Base-by-base conservation (phyloP, 1,140 invertebrate species). In the Doryteuthis pealeii region DNA sequence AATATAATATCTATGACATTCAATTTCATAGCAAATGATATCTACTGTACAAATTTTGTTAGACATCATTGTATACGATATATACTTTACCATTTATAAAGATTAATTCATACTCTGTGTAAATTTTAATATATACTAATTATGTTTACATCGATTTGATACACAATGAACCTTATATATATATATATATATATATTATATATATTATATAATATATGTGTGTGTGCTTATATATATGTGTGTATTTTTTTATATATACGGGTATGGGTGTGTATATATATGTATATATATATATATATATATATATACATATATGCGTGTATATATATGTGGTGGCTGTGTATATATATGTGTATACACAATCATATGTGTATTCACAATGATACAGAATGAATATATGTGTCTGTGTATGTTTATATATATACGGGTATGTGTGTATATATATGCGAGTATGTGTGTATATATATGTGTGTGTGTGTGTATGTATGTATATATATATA, bases 201-300 rank as follows among this genome's bases (percentile, higher is more conserved):
- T n/a, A n/a, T n/a, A n/a, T n/a, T n/a, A n/a, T n/a, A n/a, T n/a
- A n/a, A n/a, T 58, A 26, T 58, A 6, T 58, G 3, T 58, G 26
- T 18, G 26, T 58, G 15, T 58, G 26, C 26, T 5, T 58, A 6
- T 58, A 58, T 58, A 58, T 58, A 58, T 58, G 26, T 58, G 15
- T 58, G 15, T 58, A 18, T 58, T n/a, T 58, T n/a, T 6, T 5
- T 58, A 58, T 58, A 18, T 58, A 58, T 58, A 58, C 18, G 18
- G 8, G 18, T 49, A 49, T 58, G 15, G 3, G 15, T 58, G 15
- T 58, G 15, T 58, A 58, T 58, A 58, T 58, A 58, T 58, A 58
- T 58, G 15, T 58, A 58, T 58, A 58, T 58, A 58, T 58, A 58
- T 58, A 58, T 58, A 18, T 58, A 58, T 58, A 58, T 58, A 58